Evolutionary conservation across 2,888 invertebrate genomes (phyloP).

Genomic region (Calephelis perditalis): DNA sequence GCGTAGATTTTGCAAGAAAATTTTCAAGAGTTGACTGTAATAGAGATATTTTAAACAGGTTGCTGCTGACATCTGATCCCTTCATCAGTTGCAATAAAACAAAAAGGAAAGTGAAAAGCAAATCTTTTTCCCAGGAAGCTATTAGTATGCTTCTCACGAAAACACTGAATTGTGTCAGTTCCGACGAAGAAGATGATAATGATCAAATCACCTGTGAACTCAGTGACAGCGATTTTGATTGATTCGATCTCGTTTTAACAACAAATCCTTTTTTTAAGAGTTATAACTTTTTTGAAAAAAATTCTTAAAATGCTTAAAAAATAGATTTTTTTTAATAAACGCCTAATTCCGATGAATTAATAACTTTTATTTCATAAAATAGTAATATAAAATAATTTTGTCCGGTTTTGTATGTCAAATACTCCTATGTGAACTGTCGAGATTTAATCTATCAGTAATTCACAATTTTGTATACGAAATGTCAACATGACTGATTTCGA

Average conservation of each 20-base stretch:
- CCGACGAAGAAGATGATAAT: not conserved
- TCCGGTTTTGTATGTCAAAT: no score
- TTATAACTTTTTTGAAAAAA: not conserved
- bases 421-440: no score
- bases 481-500: no score
- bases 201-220: conserved; percentile 2
- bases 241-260: not conserved
- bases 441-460: no score
- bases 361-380: no score
- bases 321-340: not conserved
- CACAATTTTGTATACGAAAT: no score
- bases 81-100: not conserved
- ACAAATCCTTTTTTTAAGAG: not conserved
- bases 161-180: not conserved
- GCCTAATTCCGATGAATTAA: no score
- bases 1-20: no score
- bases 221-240: not conserved
- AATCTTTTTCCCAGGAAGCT: not conserved
- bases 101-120: not conserved
- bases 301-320: no score
- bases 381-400: no score
- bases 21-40: no score
- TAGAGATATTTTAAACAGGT: not conserved
- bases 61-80: not conserved
- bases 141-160: conserved; percentile 5